Conservation (phyloP, 1,140 invertebrate genomes). For the Magallana gigas region DNA sequence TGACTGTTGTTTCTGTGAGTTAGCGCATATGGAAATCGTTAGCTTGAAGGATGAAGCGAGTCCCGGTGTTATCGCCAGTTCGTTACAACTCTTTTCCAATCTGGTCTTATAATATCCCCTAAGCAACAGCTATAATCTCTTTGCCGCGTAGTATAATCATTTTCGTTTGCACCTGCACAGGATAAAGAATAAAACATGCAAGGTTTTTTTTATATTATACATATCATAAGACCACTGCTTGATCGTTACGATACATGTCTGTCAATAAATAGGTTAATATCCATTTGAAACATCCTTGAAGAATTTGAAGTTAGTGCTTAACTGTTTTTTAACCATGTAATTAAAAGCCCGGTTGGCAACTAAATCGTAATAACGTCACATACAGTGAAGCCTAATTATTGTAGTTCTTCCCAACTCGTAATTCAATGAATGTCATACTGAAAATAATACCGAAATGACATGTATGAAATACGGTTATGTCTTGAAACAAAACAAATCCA, state of each 20-base stretch:
- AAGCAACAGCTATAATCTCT: conserved; percentile 1
- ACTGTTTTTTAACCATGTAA: background rate
- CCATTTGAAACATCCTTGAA: background rate
- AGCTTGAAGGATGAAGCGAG: conserved; percentile 13
- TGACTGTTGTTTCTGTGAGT: conserved; percentile 9
- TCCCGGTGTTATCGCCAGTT: conserved; percentile 14
- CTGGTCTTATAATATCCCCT: conserved; percentile 30
- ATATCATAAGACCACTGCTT: background rate
- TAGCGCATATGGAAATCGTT: conserved; percentile 35
- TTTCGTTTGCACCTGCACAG: conserved; percentile 9
- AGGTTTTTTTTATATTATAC: background rate
- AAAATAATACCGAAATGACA: conserved; percentile 19
- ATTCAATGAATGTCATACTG: conserved; percentile 5
- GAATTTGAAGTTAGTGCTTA: background rate
- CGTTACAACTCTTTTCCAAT: conserved; percentile 28
- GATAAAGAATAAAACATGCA: background rate
- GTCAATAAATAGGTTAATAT: conserved; percentile 19
- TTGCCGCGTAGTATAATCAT: conserved; percentile 5
- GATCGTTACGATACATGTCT: background rate
- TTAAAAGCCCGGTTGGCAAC: background rate
- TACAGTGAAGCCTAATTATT: conserved; percentile 9
- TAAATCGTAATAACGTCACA: background rate
- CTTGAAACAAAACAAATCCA: background rate
- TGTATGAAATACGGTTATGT: conserved; percentile 21
- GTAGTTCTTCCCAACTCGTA: background rate